Conservation (phyloP, 2,113 vertebrate genomes). For the Podarcis raffonei region DNA sequence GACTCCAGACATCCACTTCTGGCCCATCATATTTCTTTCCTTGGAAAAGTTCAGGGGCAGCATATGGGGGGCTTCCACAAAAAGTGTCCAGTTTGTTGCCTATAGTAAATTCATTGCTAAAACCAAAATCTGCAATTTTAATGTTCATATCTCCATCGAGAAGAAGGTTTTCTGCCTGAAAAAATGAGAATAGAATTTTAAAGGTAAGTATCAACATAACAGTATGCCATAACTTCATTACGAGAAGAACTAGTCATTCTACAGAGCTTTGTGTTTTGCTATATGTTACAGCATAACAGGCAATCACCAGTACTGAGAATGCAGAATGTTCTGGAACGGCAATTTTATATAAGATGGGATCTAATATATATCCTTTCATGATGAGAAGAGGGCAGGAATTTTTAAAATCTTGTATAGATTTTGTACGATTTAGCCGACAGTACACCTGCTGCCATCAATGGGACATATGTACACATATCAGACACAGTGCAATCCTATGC, state of each 20-base stretch:
- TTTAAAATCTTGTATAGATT: not conserved
- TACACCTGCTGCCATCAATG: not conserved
- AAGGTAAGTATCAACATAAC: not conserved
- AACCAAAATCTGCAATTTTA: slow-evolving; percentile 98
- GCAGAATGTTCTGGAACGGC: not conserved
- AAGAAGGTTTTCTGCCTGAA: slow-evolving; percentile 95
- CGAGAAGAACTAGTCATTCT: not conserved
- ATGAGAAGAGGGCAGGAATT: not conserved
- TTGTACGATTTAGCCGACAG: not conserved
- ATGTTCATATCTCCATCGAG: slow-evolving; percentile 98
- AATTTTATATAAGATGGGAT: not conserved
- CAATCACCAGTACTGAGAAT: not conserved
- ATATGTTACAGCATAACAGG: not conserved
- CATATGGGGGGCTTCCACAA: slow-evolving; percentile 95
- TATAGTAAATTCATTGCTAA: slow-evolving; percentile 96
- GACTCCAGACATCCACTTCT: slow-evolving; percentile 97
- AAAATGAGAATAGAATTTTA: slow-evolving; percentile 59
- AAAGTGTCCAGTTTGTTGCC: slow-evolving; percentile 97
- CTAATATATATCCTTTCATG: not conserved
- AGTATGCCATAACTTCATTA: not conserved
- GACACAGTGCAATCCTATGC: not conserved
- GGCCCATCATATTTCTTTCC: slow-evolving; percentile 97
- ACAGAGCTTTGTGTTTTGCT: not conserved
- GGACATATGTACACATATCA: not conserved
- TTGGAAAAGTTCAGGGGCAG: slow-evolving; percentile 95